Conservation (phyloP, 2,888 invertebrate genomes). For the Masnerella sp. region DNA sequence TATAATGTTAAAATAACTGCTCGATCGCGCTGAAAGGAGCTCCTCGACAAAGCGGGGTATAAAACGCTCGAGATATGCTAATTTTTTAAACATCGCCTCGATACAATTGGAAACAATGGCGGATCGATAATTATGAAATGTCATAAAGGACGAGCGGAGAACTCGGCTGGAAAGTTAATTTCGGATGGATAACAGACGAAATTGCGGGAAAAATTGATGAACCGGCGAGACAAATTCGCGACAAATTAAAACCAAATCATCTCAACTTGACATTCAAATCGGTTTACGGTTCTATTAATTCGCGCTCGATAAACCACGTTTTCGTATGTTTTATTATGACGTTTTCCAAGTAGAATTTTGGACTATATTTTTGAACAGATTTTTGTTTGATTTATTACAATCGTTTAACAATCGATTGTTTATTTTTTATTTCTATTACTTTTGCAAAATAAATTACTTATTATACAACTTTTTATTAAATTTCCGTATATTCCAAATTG, state of each 20-base stretch:
- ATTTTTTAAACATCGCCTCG: too few relatives aligned
- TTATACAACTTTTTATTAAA: too few relatives aligned
- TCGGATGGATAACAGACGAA: conserved; percentile 20
- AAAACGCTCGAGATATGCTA: too few relatives aligned
- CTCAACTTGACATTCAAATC: conserved; percentile 28
- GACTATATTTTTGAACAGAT: too few relatives aligned
- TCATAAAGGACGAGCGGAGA: conserved; percentile 15
- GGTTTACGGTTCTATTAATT: conserved; percentile 13
- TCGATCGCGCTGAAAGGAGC: too few relatives aligned
- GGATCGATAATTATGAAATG: conserved; percentile 16
- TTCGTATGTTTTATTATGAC: too few relatives aligned
- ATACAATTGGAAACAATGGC: background rate
- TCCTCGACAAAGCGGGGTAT: background rate
- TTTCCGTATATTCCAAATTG: too few relatives aligned
- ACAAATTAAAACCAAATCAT: conserved; percentile 14
- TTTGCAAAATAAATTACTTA: too few relatives aligned
- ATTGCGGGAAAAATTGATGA: conserved; percentile 27
- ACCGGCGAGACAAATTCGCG: conserved; percentile 15
- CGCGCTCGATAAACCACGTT: conserved; percentile 18
- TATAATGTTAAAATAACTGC: conserved; percentile 7
- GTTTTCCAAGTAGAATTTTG: too few relatives aligned
- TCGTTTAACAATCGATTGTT: too few relatives aligned
- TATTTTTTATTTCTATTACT: too few relatives aligned
- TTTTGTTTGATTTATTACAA: too few relatives aligned
- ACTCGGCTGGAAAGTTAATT: conserved; percentile 19